Percentiles rank a stretch among this genome's conserved stretches.
Conservation (phyloP, 1,140 invertebrate genomes). For the Hyles euphorbiae region DNA sequence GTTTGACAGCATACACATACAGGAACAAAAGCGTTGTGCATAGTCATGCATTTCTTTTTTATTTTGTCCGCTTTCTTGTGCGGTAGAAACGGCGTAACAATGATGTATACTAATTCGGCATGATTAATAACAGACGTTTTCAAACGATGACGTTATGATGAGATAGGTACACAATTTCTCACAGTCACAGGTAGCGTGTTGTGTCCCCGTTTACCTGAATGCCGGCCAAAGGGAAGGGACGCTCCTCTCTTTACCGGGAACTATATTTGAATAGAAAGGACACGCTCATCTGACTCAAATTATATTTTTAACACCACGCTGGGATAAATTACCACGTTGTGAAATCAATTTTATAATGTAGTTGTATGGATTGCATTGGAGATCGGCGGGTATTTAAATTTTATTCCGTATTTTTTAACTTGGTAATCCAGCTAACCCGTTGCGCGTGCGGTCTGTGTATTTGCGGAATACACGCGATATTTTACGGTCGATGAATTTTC, state of each 20-base stretch:
- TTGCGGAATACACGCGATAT: slow-evolving; percentile 28
- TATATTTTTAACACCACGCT: slow-evolving; percentile 13
- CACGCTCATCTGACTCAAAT: slow-evolving; percentile 6
- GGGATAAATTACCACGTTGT: slow-evolving; percentile 21
- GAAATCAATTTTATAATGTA: background rate
- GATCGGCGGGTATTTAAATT: no score
- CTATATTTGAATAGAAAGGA: slow-evolving; percentile 51
- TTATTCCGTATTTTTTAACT: no score
- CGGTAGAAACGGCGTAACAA: slow-evolving; percentile 21
- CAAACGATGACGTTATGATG: slow-evolving; percentile 18
- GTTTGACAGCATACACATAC: slow-evolving; percentile 72
- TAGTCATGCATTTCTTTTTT: slow-evolving; percentile 61
- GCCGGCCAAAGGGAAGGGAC: slow-evolving; percentile 40
- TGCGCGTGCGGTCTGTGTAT: background rate
- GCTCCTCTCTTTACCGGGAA: slow-evolving; percentile 43
- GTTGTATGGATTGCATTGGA: no score
- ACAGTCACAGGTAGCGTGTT: slow-evolving; percentile 56
- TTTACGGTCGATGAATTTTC: slow-evolving; percentile 34
- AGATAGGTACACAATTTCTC: slow-evolving; percentile 30
- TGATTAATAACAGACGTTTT: slow-evolving; percentile 6
- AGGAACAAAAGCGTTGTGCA: slow-evolving; percentile 72
- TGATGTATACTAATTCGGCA: slow-evolving; percentile 11
- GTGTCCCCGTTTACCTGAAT: slow-evolving; percentile 56
- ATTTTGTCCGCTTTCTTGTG: slow-evolving; percentile 45
- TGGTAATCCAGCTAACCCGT: no score